Conservation (phyloP, 1,140 invertebrate genomes). For the Penaeus indicus region DNA sequence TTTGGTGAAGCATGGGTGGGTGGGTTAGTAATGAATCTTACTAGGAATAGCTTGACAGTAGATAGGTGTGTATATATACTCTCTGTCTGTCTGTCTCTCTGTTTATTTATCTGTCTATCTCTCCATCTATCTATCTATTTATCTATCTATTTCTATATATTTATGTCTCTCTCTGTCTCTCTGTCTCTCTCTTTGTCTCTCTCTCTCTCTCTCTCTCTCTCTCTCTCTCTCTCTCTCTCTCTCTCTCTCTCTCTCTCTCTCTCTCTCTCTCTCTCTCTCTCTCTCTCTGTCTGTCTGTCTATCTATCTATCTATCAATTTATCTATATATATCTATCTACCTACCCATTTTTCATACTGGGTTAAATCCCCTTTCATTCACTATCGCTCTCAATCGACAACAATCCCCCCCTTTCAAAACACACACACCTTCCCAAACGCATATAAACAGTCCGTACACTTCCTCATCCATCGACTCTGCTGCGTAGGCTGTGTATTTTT, state of each 20-base stretch:
- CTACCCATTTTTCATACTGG: too few species aligned
- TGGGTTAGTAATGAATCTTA: too few species aligned
- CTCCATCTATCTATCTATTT: neutral
- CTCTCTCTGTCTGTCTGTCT: neutral
- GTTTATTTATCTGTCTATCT: neutral
- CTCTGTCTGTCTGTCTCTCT: neutral
- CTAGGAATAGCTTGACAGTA: neutral
- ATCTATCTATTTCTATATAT: neutral
- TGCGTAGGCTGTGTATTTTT: too few species aligned
- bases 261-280: constrained; percentile 14
- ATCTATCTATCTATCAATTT: too few species aligned
- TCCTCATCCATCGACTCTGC: too few species aligned
- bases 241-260: constrained; percentile 22
- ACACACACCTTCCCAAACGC: too few species aligned
- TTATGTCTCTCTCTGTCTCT: neutral
- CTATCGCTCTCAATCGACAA: too few species aligned
- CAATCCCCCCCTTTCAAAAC: too few species aligned
- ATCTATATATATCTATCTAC: too few species aligned
- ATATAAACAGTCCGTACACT: too few species aligned
- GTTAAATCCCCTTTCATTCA: too few species aligned
- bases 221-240: constrained; percentile 23
- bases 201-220: neutral
- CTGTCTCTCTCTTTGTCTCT: neutral
- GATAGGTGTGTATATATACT: neutral
- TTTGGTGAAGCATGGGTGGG: too few species aligned